These are phyloP conservation scores for Toxonevra muliebris DNA, from an alignment of 2,888 invertebrate species.

Conservation along the genomic window DNA sequence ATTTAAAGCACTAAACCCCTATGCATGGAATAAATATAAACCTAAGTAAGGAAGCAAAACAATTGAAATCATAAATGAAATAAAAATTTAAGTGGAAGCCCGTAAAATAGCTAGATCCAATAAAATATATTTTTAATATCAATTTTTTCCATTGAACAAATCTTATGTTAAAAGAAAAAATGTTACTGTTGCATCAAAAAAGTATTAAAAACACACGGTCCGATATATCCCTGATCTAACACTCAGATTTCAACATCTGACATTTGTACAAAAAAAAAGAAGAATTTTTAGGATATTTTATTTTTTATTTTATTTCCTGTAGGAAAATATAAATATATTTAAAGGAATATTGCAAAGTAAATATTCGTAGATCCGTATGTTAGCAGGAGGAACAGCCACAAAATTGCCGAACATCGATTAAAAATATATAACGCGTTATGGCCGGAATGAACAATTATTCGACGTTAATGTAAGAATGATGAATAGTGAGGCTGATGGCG, in stretches of 20 bases:
- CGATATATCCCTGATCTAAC: too few species aligned
- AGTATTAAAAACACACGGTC: too few species aligned
- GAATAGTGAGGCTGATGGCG: conserved; percentile 11
- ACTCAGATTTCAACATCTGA: conserved; percentile 25
- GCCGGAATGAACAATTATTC: conserved; percentile 63
- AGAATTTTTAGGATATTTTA: conserved; percentile 26
- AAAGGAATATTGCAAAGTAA: conserved; percentile 12
- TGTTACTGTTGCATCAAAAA: too few species aligned
- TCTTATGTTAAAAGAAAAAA: too few species aligned
- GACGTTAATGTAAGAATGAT: conserved; percentile 58
- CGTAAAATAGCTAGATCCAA: neutral
- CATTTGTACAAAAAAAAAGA: conserved; percentile 28
- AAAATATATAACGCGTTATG: conserved; percentile 46
- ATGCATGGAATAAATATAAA: too few species aligned
- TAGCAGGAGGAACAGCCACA: conserved; percentile 4
- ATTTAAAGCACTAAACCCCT: too few species aligned
- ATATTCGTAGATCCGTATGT: conserved; percentile 12
- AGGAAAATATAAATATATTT: conserved; percentile 16
- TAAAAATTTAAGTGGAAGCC: neutral
- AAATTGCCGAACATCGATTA: conserved; percentile 9
- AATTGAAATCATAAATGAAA: neutral
- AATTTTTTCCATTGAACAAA: neutral
- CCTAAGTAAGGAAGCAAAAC: too few species aligned
- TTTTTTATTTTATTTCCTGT: conserved; percentile 33
- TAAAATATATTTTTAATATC: too few species aligned